Evolutionary conservation across 1,140 invertebrate species (phyloP).

Genomic region (Drosophila erecta): DNA sequence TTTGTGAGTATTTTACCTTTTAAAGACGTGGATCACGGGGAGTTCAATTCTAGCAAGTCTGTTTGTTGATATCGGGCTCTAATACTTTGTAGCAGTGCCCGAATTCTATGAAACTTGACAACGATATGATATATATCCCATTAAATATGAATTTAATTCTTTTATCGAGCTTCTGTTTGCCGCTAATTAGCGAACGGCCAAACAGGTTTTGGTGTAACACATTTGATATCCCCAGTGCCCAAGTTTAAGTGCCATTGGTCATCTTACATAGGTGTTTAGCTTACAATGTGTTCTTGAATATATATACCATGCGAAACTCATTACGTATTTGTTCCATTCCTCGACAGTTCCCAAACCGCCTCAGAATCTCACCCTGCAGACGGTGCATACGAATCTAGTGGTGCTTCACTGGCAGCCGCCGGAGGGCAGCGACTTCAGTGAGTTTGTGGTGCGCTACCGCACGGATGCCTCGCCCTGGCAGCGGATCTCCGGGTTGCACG

Average conservation of each 20-base stretch:
- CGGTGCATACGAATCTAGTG: constrained; percentile 92
- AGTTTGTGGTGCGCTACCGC: constrained; percentile 92
- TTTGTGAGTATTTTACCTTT: constrained; percentile 88
- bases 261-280: neutral
- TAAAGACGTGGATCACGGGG: no score
- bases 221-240: neutral
- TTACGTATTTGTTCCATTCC: neutral
- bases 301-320: no score
- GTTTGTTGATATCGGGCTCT: neutral
- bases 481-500: constrained; percentile 87
- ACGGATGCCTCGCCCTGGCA: constrained; percentile 90
- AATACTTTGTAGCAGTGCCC: constrained; percentile 17
- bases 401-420: constrained; percentile 92
- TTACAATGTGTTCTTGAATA: no score
- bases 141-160: constrained; percentile 1
- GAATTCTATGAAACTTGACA: neutral
- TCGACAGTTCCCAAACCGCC: constrained; percentile 92
- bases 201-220: neutral
- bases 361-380: constrained; percentile 91
- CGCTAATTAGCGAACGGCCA: constrained; percentile 7
- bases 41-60: neutral
- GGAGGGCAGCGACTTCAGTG: constrained; percentile 89
- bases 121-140: constrained; percentile 29
- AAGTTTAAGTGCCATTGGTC: neutral
- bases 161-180: constrained; percentile 3